These are phyloP conservation scores for Mormyrops attenuatus DNA, from an alignment of 2,797 vertebrate genomes.

Conservation along the genomic window DNA sequence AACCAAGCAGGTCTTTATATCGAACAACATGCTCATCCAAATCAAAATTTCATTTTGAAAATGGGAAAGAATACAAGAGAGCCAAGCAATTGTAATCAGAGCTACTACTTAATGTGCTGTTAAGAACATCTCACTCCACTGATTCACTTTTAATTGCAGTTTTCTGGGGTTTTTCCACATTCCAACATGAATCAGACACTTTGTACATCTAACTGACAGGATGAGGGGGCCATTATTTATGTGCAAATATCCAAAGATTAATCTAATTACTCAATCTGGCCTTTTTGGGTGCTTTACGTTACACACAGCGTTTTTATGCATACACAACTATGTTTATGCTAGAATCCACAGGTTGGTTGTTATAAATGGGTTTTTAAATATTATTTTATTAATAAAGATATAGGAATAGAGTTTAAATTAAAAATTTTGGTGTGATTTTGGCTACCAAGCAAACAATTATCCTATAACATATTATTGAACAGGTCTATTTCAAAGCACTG, in stretches of 20 bases:
- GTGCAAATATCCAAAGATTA: background rate
- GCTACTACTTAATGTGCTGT: background rate
- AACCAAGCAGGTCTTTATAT: background rate
- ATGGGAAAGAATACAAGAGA: background rate
- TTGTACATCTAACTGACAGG: background rate
- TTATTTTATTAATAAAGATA: background rate
- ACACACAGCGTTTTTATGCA: background rate
- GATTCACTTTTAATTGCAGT: background rate
- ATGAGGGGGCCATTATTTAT: background rate
- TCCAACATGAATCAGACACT: background rate
- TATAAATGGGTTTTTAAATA: background rate
- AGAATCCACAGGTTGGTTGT: background rate
- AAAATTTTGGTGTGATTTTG: background rate
- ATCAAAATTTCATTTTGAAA: constrained; percentile 4
- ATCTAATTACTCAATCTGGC: background rate
- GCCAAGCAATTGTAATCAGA: background rate
- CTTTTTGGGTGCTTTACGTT: background rate
- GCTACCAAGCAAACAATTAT: background rate
- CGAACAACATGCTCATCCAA: background rate
- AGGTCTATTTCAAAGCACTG: background rate
- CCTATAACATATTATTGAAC: background rate
- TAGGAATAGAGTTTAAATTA: background rate
- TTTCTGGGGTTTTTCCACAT: background rate
- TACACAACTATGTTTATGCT: background rate
- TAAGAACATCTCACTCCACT: background rate